phyloP scores from a whole-genome alignment of 2,888 invertebrate species.

The Ochlodes sylvanus region DNA sequence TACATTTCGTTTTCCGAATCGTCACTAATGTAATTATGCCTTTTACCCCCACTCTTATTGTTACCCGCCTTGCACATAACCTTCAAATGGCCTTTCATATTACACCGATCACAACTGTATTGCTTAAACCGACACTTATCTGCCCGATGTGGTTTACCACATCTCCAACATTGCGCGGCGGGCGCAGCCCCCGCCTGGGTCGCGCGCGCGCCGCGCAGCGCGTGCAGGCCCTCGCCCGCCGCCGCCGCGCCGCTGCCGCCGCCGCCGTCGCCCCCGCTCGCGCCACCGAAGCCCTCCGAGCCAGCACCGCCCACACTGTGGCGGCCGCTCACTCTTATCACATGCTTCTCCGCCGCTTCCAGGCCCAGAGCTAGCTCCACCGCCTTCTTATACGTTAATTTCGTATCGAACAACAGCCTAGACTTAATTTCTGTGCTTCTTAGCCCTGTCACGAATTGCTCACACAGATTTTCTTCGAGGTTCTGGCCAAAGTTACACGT shows the following conservation, averaged over 20 bases:
- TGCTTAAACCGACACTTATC: conserved; percentile 45
- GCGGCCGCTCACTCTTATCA: conserved; percentile 7
- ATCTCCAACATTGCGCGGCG: conserved; percentile 24
- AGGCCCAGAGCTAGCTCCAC: conserved; percentile 48
- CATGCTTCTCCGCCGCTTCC: conserved; percentile 38
- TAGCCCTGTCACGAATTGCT: conserved; percentile 40
- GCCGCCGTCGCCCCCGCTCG: no score
- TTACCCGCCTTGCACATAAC: conserved; percentile 43
- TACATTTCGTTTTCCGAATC: conserved; percentile 20
- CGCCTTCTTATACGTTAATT: conserved; percentile 44
- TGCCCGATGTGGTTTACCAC: conserved; percentile 44
- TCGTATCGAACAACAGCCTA: conserved; percentile 47
- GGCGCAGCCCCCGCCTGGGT: background rate
- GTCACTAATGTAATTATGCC: conserved; percentile 37
- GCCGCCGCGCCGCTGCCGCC: no score
- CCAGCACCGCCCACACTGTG: background rate
- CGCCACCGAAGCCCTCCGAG: no score
- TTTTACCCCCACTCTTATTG: background rate
- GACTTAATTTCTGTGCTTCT: conserved; percentile 44
- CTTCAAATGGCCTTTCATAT: conserved; percentile 45
- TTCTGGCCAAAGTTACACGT: conserved; percentile 41
- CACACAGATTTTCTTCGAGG: conserved; percentile 39
- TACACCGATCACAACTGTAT: conserved; percentile 48
- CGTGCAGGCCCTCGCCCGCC: no score
- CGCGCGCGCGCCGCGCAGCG: no score